Percentiles rank a stretch among this genome's conserved stretches.
Conservation (phyloP, 2,888 invertebrate genomes). For the Crepidodera aurea region DNA sequence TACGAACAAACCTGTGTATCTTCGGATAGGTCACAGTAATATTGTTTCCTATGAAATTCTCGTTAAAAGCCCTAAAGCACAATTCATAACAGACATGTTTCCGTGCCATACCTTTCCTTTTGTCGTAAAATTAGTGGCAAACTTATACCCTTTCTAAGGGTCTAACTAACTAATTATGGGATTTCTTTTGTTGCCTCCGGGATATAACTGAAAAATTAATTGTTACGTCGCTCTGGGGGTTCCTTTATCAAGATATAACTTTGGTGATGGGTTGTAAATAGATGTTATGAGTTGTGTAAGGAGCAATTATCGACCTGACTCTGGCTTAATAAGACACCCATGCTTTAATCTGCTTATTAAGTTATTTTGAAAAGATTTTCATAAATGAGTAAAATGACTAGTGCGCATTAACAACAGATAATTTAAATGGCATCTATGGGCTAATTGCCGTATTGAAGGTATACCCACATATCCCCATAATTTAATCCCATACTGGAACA, state of each 20-base stretch:
- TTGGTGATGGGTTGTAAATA: not conserved
- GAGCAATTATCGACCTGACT: no score
- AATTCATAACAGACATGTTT: slow-evolving; percentile 2
- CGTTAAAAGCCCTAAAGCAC: not conserved
- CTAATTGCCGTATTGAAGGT: no score
- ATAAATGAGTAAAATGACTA: no score
- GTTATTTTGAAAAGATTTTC: no score
- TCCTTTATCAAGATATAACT: not conserved
- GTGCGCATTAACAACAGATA: no score
- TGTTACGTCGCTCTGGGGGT: not conserved
- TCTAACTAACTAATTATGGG: slow-evolving; percentile 10
- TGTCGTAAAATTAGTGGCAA: not conserved
- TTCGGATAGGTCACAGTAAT: no score
- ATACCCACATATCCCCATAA: no score
- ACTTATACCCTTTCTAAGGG: not conserved
- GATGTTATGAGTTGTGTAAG: not conserved
- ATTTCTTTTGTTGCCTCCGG: not conserved
- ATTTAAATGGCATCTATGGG: no score
- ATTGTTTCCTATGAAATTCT: not conserved
- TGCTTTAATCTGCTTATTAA: no score
- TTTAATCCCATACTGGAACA: no score
- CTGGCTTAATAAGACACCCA: no score
- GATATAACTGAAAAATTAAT: not conserved
- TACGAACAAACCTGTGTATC: no score
- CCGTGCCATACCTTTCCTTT: not conserved